Evolutionary conservation across 92 coral and sea anemone species (phyloP).

Genomic region (Porites lobata): DNA sequence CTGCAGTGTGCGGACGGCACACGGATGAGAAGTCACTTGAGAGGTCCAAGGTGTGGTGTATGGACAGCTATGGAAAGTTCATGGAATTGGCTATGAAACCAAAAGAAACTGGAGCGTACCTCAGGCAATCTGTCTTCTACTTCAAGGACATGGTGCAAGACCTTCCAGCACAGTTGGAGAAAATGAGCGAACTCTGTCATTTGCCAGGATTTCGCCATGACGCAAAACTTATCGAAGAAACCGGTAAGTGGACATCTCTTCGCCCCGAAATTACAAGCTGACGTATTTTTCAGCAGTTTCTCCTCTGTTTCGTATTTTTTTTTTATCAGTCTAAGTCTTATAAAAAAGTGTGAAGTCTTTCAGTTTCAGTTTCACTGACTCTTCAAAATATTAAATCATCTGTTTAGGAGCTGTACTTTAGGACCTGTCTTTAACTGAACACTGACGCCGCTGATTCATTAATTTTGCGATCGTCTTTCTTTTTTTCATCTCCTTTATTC

Average conservation of each 20-base stretch:
- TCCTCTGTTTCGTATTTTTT: no score
- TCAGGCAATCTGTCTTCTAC: constrained; percentile 48
- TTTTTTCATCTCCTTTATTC: no score
- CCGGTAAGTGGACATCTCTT: constrained; percentile 18
- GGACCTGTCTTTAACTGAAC: no score
- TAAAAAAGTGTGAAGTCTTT: no score
- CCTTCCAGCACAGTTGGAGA: constrained; percentile 48
- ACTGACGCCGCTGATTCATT: no score
- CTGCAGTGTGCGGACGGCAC: constrained; percentile 59
- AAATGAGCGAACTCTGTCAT: constrained; percentile 41
- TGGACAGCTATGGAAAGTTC: constrained; percentile 56
- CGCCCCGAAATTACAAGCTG: no score
- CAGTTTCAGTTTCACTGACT: no score
- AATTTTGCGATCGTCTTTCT: no score
- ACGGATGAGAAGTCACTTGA: constrained; percentile 50
- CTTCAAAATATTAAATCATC: no score
- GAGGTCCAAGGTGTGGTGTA: constrained; percentile 53
- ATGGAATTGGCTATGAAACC: constrained; percentile 61
- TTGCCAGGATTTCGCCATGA: constrained; percentile 63
- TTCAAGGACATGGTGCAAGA: constrained; percentile 41
- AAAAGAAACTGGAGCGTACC: constrained; percentile 59
- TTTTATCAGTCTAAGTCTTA: no score
- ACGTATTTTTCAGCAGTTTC: no score
- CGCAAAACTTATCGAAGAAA: constrained; percentile 52
- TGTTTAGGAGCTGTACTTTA: no score